Percentiles rank a stretch among this genome's conserved stretches.
Conservation (phyloP, 1,140 invertebrate genomes). For the Sesamia nonagrioides region DNA sequence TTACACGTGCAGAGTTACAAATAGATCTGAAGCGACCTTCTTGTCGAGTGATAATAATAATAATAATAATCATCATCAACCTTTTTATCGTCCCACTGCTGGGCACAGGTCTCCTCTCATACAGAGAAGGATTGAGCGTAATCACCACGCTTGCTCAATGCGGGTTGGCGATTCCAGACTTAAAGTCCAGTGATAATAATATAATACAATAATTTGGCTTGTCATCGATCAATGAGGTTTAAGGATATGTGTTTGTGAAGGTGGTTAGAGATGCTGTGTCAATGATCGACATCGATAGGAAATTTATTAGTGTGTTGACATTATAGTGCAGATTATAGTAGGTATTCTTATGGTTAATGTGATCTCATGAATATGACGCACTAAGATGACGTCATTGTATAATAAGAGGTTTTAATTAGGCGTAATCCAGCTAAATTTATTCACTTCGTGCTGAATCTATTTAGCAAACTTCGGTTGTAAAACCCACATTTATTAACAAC, state of each 20-base stretch:
- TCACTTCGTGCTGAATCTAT: background rate
- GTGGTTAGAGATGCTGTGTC: background rate
- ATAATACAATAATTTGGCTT: conserved; percentile 2
- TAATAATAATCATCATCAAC: too few species aligned
- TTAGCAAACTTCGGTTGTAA: background rate
- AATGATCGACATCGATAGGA: background rate
- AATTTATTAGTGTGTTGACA: background rate
- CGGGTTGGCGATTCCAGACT: too few species aligned
- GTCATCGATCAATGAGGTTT: conserved; percentile 19
- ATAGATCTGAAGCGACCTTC: conserved; percentile 16
- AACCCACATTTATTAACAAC: background rate
- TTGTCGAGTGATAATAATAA: too few species aligned
- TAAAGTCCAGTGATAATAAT: too few species aligned
- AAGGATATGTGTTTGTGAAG: background rate
- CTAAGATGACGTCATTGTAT: background rate
- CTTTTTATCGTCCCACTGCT: too few species aligned
- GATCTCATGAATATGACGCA: background rate
- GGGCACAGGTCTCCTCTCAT: too few species aligned
- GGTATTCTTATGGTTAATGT: background rate
- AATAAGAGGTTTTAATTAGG: conserved; percentile 4
- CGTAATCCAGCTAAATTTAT: conserved; percentile 18
- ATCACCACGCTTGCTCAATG: too few species aligned
- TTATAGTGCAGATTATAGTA: background rate
- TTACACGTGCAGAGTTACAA: conserved; percentile 2
- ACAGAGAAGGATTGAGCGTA: too few species aligned